Percentiles rank a stretch among this genome's conserved stretches.
Conservation (phyloP, 2,113 vertebrate species). For the Carettochelys insculpta region DNA sequence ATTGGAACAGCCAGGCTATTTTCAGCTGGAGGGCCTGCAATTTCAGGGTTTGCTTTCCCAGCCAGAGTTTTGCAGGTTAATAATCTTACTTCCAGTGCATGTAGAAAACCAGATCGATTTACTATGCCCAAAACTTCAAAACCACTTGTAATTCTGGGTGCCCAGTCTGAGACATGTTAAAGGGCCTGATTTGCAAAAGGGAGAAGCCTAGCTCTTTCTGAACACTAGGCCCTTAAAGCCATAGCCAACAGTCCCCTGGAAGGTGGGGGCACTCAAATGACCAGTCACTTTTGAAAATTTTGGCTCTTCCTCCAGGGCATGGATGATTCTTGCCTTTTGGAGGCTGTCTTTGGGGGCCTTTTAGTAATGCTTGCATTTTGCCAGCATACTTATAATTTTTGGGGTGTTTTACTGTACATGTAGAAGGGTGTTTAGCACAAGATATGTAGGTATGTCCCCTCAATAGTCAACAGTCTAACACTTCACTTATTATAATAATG, state of each 20-base stretch:
- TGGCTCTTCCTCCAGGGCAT: background rate
- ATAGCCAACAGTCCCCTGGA: background rate
- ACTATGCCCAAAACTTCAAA: background rate
- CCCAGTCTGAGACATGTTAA: background rate
- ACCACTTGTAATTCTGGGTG: background rate
- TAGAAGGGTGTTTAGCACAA: background rate
- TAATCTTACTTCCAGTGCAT: background rate
- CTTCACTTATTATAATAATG: accelerated
- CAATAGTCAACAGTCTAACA: background rate
- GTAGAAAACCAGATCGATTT: background rate
- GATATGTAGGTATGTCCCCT: background rate
- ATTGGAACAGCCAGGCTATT: background rate
- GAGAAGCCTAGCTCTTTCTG: background rate
- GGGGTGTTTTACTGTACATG: background rate
- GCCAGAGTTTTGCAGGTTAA: background rate
- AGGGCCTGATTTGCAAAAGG: background rate
- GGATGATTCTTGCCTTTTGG: background rate
- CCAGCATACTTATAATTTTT: background rate
- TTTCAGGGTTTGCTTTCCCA: background rate
- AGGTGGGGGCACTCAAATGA: background rate
- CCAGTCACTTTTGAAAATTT: background rate
- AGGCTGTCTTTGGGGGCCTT: background rate
- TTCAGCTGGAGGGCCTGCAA: slow-evolving; percentile 4
- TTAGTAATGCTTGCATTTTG: background rate
- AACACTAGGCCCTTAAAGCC: background rate